These are phyloP conservation scores for Muricea muricata DNA, from an alignment of 92 coral and sea anemone species.

Conservation along the genomic window DNA sequence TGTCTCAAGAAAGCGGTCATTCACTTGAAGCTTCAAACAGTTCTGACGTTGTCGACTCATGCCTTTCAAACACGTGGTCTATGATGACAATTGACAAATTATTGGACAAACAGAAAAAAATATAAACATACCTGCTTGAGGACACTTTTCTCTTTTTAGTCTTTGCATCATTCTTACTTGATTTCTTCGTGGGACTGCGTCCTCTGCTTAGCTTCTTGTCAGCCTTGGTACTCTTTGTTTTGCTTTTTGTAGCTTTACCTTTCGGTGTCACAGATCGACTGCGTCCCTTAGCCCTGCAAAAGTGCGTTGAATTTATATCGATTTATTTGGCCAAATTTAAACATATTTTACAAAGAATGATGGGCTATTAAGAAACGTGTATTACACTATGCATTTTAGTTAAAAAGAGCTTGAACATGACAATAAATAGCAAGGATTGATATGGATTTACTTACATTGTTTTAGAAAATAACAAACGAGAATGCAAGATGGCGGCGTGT, in stretches of 20 bases:
- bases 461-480: not conserved
- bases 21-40: no score
- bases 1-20: no score
- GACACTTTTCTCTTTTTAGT: conserved; percentile 56
- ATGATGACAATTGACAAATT: no score
- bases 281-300: conserved; percentile 37
- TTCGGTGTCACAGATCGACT: conserved; percentile 68
- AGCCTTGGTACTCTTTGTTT: conserved; percentile 73
- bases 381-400: not conserved
- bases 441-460: conserved; percentile 41
- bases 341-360: not conserved
- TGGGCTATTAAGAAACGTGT: not conserved
- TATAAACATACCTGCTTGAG: conserved; percentile 84
- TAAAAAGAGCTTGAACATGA: not conserved
- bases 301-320: not conserved
- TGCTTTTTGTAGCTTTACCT: conserved; percentile 73
- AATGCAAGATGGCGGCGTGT: conserved; percentile 27
- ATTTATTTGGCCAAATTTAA: not conserved
- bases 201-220: conserved; percentile 75
- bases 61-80: no score
- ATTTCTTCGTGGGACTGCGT: conserved; percentile 89
- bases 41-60: no score
- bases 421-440: conserved; percentile 21
- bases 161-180: conserved; percentile 61
- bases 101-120: no score